phyloP scores from a whole-genome alignment of 2,797 vertebrate species.

The Crypturellus tataupa region DNA sequence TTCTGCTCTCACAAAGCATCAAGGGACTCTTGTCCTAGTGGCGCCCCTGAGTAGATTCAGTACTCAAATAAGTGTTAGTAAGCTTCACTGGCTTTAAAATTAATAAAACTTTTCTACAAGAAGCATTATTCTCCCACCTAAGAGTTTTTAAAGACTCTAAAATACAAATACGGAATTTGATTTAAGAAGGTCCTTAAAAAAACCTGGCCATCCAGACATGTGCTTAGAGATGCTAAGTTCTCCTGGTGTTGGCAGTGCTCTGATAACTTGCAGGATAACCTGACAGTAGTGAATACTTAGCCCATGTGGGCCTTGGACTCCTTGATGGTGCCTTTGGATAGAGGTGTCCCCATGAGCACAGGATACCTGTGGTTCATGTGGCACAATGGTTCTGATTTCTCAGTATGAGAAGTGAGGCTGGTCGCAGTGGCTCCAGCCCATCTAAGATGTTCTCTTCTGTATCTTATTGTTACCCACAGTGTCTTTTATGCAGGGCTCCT shows the following conservation, averaged over 20 bases:
- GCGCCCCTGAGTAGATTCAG: background rate
- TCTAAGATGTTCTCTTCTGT: background rate
- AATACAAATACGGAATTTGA: background rate
- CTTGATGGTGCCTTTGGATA: background rate
- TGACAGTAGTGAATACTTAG: background rate
- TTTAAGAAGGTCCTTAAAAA: background rate
- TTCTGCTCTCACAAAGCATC: background rate
- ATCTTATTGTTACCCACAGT: background rate
- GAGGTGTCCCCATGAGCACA: background rate
- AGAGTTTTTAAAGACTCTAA: background rate
- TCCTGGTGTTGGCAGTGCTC: background rate
- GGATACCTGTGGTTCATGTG: background rate
- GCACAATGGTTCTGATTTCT: background rate
- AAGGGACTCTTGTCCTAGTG: background rate
- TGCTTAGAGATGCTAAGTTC: background rate
- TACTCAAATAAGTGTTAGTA: background rate
- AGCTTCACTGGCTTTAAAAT: background rate
- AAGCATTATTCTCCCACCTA: background rate
- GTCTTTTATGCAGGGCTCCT: constrained; percentile 86
- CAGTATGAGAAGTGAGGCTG: background rate
- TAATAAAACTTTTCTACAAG: background rate
- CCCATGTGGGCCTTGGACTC: background rate
- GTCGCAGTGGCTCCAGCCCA: background rate
- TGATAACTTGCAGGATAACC: background rate
- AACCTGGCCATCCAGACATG: background rate